Percentiles rank a stretch among this genome's conserved stretches.
phyloP scores from a whole-genome alignment of 2,888 invertebrate species.

The Ophioninae sp. region DNA sequence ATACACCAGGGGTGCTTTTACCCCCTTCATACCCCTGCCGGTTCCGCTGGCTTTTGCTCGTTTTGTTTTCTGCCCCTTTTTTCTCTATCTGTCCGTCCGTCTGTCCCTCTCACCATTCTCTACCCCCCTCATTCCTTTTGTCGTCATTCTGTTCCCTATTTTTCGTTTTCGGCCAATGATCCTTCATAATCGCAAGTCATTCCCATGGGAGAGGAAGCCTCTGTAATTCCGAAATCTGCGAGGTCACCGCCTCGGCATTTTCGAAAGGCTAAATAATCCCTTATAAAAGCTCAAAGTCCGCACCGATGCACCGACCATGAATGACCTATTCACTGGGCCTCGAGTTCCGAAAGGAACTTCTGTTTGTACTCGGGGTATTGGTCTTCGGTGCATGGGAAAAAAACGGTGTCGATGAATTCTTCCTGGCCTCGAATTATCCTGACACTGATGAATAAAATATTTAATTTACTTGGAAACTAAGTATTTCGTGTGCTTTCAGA shows the following conservation, averaged over 20 bases:
- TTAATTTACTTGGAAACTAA: not conserved
- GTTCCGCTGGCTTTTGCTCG: conserved; percentile 18
- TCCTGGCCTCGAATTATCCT: not conserved
- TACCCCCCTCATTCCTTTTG: not conserved
- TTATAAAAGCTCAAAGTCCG: conserved; percentile 40
- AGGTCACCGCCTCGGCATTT: conserved; percentile 53
- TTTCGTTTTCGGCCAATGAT: conserved; percentile 1
- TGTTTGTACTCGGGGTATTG: not conserved
- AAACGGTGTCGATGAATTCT: not conserved
- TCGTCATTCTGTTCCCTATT: not conserved
- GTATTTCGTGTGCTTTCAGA: not conserved
- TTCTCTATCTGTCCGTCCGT: not conserved
- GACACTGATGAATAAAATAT: not conserved
- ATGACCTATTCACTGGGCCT: not conserved
- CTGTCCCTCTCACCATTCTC: not conserved
- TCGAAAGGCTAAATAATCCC: conserved; percentile 49
- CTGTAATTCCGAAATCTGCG: conserved; percentile 51
- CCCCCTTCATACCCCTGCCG: not conserved
- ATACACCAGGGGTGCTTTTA: conserved; percentile 35
- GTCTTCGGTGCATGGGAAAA: not conserved
- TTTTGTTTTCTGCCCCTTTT: not conserved
- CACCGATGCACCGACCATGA: conserved; percentile 21
- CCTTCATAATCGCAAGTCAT: conserved; percentile 50
- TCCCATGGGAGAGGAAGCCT: conserved; percentile 42
- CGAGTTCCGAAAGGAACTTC: conserved; percentile 19